phyloP scores from a whole-genome alignment of 2,888 invertebrate genomes.

The Dicyrtomina minuta region DNA sequence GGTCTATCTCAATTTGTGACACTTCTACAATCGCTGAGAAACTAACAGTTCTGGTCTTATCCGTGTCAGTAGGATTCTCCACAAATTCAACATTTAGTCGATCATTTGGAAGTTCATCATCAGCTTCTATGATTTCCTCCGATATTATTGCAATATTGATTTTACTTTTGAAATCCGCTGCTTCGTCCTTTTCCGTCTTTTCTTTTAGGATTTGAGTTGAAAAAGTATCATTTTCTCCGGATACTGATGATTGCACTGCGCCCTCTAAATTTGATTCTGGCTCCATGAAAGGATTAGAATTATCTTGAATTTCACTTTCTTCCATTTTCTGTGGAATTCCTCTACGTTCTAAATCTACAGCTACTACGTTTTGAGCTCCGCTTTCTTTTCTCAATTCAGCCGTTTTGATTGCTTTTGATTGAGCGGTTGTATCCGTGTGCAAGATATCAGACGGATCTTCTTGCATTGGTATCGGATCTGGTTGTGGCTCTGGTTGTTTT shows the following conservation, averaged over 20 bases:
- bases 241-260: too few relatives aligned
- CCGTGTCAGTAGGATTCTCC: constrained; percentile 7
- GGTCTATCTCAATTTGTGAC: constrained; percentile 4
- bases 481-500: too few relatives aligned
- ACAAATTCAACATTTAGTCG: constrained; percentile 18
- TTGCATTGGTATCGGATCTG: too few relatives aligned
- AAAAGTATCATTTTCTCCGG: too few relatives aligned
- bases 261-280: too few relatives aligned
- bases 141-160: too few relatives aligned
- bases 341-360: not conserved
- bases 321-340: not conserved
- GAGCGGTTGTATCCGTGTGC: too few relatives aligned
- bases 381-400: not conserved
- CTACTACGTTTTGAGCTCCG: not conserved
- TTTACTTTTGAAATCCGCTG: too few relatives aligned
- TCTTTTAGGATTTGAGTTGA: too few relatives aligned
- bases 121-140: not conserved
- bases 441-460: too few relatives aligned
- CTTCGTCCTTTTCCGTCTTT: too few relatives aligned
- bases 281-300: not conserved
- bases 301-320: not conserved
- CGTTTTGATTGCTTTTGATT: not conserved
- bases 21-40: constrained; percentile 26
- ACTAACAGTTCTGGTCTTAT: constrained; percentile 21
- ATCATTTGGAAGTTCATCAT: constrained; percentile 19